phyloP scores from a whole-genome alignment of 92 coral and sea anemone genomes.

The Epizoanthus rinbou region DNA sequence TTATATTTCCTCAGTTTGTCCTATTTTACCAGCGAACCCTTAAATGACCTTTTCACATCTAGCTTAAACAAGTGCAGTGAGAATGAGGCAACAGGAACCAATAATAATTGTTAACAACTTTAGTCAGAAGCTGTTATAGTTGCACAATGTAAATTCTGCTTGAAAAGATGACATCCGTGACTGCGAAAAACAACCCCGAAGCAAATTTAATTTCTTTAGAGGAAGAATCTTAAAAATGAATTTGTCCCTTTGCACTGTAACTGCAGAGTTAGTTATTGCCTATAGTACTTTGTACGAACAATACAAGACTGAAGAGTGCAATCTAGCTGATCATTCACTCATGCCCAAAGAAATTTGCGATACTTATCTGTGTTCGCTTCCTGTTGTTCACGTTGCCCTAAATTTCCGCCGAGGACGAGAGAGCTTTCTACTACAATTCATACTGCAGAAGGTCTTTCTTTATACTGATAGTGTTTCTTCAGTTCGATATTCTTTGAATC shows the following conservation, averaged over 20 bases:
- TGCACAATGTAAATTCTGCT: no score
- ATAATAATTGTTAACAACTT: no score
- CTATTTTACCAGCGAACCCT: no score
- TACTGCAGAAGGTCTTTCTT: slow-evolving; percentile 16
- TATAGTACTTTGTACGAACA: not conserved
- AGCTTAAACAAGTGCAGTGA: no score
- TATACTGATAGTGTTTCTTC: slow-evolving; percentile 24
- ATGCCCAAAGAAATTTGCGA: slow-evolving; percentile 1
- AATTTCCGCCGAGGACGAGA: not conserved
- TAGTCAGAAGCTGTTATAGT: no score
- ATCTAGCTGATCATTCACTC: not conserved
- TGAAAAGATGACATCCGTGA: no score
- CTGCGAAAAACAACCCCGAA: no score
- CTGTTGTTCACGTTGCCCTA: slow-evolving; percentile 1
- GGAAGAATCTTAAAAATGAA: no score
- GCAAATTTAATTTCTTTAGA: no score
- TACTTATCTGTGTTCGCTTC: not conserved
- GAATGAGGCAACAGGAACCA: no score
- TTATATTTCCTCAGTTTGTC: not conserved
- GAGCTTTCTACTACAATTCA: not conserved
- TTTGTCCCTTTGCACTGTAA: not conserved
- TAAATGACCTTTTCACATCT: no score
- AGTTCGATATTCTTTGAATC: slow-evolving; percentile 11
- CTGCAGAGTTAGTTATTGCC: slow-evolving; percentile 1
- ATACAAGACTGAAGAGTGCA: not conserved